These are phyloP conservation scores for Acanthisitta chloris DNA, from an alignment of 2,113 vertebrate genomes.

Conservation along the genomic window DNA sequence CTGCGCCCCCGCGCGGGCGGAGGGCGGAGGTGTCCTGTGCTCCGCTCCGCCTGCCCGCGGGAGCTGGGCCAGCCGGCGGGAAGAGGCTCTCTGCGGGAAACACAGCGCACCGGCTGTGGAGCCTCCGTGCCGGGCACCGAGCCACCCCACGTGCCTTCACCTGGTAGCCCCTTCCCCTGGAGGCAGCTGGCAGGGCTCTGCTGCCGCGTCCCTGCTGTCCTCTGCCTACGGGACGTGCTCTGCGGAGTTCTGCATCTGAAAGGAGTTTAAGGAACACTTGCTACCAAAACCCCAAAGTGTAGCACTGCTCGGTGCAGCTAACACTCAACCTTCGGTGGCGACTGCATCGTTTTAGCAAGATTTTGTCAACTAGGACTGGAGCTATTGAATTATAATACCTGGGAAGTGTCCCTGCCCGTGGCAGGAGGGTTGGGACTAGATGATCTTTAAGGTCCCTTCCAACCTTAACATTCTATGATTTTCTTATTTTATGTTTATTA, in stretches of 20 bases:
- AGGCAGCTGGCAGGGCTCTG: rapidly evolving
- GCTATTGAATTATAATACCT: background rate
- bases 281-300: rapidly evolving
- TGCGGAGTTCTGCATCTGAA: rapidly evolving
- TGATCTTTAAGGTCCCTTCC: too few relatives aligned
- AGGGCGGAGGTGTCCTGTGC: rapidly evolving
- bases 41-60: rapidly evolving
- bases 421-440: too few relatives aligned
- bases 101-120: rapidly evolving
- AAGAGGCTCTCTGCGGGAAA: rapidly evolving
- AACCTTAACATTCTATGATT: too few relatives aligned
- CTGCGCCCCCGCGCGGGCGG: background rate
- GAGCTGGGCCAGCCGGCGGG: rapidly evolving
- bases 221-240: rapidly evolving
- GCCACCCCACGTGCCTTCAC: too few relatives aligned
- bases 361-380: background rate
- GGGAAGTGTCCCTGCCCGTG: too few relatives aligned
- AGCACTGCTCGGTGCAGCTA: rapidly evolving
- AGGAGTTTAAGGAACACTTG: rapidly evolving
- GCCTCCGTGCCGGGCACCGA: rapidly evolving
- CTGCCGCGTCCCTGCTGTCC: background rate
- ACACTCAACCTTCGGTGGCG: too few relatives aligned
- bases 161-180: background rate
- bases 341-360: rapidly evolving
- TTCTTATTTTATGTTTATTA: background rate